Base-by-base conservation (phyloP, 2,888 invertebrate species). In the Dysmachus trigonus region DNA sequence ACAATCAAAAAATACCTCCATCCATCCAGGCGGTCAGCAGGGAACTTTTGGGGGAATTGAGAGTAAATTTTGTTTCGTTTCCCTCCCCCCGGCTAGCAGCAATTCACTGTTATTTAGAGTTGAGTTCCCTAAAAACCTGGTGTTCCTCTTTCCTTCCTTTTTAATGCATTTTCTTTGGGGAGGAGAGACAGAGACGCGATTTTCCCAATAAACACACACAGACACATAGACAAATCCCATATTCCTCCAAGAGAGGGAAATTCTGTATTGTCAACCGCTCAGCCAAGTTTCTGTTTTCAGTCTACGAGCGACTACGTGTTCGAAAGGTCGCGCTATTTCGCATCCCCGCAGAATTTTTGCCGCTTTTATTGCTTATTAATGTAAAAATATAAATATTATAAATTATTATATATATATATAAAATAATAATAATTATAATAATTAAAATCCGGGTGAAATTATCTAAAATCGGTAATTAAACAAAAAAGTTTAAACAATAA, bases 271-370 rank as follows among this genome's bases (percentile, higher is more conserved):
- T 72, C 72, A 72, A 72, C n/a, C 47, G 2, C 62, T 62, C 33
- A 30, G 35, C n/a, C 73, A 31, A 33, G 13, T 72, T 83, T 72
- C 83, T 82, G 88, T 90, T 73, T 76, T 92, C 90, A 92, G 92
- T 92, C 91, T 91, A 90, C 90, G 91, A 91, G 91, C 91, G 92
- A 92, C 92, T 91, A 91, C 91, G 91, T 91, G 89, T 89, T 90
- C 90, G 91, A 91, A 89, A 92, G 92, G 92, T 92, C 90, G 90
- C 90, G 90, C 90, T 89, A 89, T 88, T 90, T 88, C 88, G 88
- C 89, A 87, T 88, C 89, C 89, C 89, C 88, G 89, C 89, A 89
- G 88, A 88, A 89, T 88, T 88, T 89, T 89, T 89, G 89, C 89
- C 89, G 89, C 89, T 89, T 89, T 90, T 90, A 88, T 88, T 88